Base-by-base conservation (phyloP, 2,888 invertebrate species). In the Aleiodes leptofemur region DNA sequence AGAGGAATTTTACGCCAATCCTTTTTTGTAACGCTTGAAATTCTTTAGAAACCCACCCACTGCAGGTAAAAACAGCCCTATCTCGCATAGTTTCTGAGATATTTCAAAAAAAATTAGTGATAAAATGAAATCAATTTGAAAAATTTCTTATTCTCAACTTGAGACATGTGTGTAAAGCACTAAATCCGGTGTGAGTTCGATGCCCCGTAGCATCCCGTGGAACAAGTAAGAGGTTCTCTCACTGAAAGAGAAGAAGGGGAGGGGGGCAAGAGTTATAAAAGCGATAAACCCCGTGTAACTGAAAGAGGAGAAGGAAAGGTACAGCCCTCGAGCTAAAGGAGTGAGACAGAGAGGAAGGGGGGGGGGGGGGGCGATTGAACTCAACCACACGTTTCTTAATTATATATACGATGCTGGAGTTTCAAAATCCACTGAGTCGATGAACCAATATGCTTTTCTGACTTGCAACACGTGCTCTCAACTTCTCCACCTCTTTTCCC, bases 401-500 rank as follows among this genome's bases (percentile, higher is more conserved):
- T 87, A 86, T 79, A 75, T 57, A 79, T 84, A 85, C 83, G 82
- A 82, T 81, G 50, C 51, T 51, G 51, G 68, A 38, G 83, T 88
- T 88, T 88, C 87, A 87, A 88, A 87, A 88, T 82, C 80, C 79
- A 76, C 69, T 78, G 82, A 86, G 86, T 84, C 87, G 88, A 88
- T 87, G 87, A 88, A 88, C 88, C 87, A 88, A 88, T 87, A 87
- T 84, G 83, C 84, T 87, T 87, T 86, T 87, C 85, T 85, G 85
- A 80, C 87, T 87, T 86, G 83, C 87, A 82, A 86, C 87, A 83
- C 80, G 70, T 77, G 71, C 74, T 71, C 76, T 74, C 72, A 72
- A 71, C 69, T 73, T 34, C 69, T 57, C 50, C 50, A 66, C 66
- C 69, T 68, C 16, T 70, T 69, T 38, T n/a, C n/a, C 38, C 8